A percentile compares a stretch with the other conserved stretches of the same genome.
phyloP scores from a whole-genome alignment of 2,888 invertebrate genomes.

The Poecilus cupreus region DNA sequence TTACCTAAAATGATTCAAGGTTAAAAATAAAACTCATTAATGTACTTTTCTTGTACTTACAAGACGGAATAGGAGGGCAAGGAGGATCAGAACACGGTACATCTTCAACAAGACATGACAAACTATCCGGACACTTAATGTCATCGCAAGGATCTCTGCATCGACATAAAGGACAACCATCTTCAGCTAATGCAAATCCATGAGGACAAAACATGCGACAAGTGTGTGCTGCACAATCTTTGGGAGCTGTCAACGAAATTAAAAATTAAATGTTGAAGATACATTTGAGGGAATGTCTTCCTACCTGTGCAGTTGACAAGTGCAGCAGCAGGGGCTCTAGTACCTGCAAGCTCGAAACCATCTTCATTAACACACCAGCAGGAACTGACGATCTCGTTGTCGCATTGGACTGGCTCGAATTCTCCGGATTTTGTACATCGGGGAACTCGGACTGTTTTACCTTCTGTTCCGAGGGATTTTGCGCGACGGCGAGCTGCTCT shows the following conservation, averaged over 20 bases:
- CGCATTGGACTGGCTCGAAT: constrained; percentile 87
- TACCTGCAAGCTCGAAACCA: constrained; percentile 87
- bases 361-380: constrained; percentile 91
- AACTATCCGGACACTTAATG: constrained; percentile 83
- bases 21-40: neutral
- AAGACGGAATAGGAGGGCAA: constrained; percentile 89
- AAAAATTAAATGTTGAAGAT: neutral
- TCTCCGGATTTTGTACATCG: constrained; percentile 83
- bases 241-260: constrained; percentile 72
- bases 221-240: constrained; percentile 85
- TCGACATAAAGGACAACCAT: constrained; percentile 86
- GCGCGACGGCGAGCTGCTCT: constrained; percentile 79
- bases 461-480: constrained; percentile 75
- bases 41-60: constrained; percentile 72
- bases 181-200: constrained; percentile 82
- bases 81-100: constrained; percentile 85
- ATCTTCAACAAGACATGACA: constrained; percentile 86
- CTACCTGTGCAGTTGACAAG: constrained; percentile 82
- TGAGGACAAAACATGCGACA: constrained; percentile 92
- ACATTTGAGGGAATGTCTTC: neutral
- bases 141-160: constrained; percentile 88
- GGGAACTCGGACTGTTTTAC: constrained; percentile 77
- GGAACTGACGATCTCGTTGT: constrained; percentile 81
- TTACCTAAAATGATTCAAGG: constrained; percentile 74
- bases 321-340: constrained; percentile 79